Evolutionary conservation across 1,140 invertebrate genomes (phyloP).

Genomic region (Paraescarpia echinospica): DNA sequence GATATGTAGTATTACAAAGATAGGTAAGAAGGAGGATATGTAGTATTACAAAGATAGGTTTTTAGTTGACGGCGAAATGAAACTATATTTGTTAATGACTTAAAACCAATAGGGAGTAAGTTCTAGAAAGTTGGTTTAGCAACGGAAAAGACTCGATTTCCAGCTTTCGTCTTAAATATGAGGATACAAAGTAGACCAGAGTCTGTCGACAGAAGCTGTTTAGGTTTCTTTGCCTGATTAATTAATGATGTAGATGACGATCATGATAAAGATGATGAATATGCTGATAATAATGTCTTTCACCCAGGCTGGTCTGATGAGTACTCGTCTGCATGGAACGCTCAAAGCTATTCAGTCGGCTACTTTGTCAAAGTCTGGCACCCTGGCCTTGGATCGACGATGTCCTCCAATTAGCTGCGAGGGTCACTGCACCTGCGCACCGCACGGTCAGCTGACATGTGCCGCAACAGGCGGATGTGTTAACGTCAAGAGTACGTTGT

Average conservation of each 20-base stretch:
- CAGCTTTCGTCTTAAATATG: no score
- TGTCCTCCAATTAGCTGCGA: neutral
- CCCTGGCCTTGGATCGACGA: neutral
- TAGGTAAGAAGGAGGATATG: no score
- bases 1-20: no score
- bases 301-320: slow-evolving; percentile 10
- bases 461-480: neutral
- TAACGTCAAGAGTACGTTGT: neutral
- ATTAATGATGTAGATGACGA: neutral
- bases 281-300: neutral
- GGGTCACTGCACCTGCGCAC: neutral
- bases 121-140: no score
- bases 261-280: neutral
- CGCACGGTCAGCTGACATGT: slow-evolving; percentile 5
- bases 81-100: no score
- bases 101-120: no score
- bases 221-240: no score
- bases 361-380: neutral
- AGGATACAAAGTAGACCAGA: no score
- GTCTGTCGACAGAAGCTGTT: no score
- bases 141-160: no score
- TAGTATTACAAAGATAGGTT: no score
- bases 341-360: neutral
- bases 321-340: neutral
- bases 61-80: no score